Evolutionary conservation across 2,113 vertebrate species (phyloP).

Genomic region (Carettochelys insculpta): DNA sequence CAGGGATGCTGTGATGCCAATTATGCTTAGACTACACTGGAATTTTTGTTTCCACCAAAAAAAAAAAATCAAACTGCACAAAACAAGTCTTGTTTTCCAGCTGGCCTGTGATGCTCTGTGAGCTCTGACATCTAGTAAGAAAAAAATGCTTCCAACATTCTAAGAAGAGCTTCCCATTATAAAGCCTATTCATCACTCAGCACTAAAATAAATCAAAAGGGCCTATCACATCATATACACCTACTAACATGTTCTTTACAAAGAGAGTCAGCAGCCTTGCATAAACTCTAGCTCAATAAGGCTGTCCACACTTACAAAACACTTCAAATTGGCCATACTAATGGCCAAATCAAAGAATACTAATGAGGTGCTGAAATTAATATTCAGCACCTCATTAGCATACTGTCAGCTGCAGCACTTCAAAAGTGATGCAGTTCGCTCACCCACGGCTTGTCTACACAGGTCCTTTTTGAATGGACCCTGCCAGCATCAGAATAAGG

Average conservation of each 20-base stretch:
- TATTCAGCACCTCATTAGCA: too few relatives aligned
- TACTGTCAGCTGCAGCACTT: too few relatives aligned
- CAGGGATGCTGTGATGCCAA: constrained; percentile 47
- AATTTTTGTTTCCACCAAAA: constrained; percentile 65
- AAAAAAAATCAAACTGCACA: constrained; percentile 11
- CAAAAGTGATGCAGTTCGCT: too few relatives aligned
- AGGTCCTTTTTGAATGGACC: too few relatives aligned
- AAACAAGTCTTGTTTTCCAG: constrained; percentile 69
- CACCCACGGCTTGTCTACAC: too few relatives aligned
- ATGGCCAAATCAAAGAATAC: too few relatives aligned
- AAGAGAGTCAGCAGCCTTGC: not conserved
- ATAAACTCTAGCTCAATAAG: not conserved
- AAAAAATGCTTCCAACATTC: not conserved
- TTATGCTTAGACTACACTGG: constrained; percentile 68
- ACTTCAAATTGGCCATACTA: too few relatives aligned
- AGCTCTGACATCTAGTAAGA: constrained; percentile 24
- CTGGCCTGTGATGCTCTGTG: constrained; percentile 42
- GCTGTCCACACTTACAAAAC: too few relatives aligned
- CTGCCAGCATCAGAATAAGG: too few relatives aligned
- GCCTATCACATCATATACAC: not conserved
- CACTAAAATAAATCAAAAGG: not conserved
- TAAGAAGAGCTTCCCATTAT: not conserved
- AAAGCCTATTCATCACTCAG: not conserved
- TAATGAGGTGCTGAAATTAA: too few relatives aligned
- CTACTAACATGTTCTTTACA: not conserved